Percentiles rank a stretch among this genome's conserved stretches.
phyloP scores from a whole-genome alignment of 1,140 invertebrate species.

The Leucophenga varia region DNA sequence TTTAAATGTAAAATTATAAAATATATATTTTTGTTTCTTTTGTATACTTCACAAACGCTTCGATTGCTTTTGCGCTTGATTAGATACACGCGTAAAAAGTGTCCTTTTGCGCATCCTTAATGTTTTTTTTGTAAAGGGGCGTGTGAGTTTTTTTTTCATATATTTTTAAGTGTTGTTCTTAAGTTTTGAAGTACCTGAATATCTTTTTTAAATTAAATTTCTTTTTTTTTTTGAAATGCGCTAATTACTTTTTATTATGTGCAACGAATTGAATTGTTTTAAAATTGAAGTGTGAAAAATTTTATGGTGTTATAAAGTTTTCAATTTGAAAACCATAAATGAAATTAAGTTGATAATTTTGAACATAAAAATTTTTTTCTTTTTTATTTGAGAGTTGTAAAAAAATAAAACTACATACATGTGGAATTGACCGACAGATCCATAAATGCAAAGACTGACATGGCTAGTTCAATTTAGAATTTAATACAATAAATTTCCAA shows the following conservation, averaged over 20 bases:
- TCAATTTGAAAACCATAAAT: no score
- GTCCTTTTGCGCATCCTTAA: constrained; percentile 26
- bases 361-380: no score
- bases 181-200: constrained; percentile 46
- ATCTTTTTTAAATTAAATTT: constrained; percentile 18
- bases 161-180: constrained; percentile 45
- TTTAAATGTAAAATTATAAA: constrained; percentile 41
- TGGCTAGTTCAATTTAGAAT: no score
- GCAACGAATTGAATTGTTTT: constrained; percentile 40
- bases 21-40: constrained; percentile 5
- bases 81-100: constrained; percentile 28
- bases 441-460: no score
- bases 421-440: no score
- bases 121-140: constrained; percentile 9
- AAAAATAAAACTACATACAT: no score
- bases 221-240: constrained; percentile 20
- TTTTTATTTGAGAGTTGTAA: no score
- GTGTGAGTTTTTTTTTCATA: constrained; percentile 44
- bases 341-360: no score
- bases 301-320: no score
- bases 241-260: constrained; percentile 52
- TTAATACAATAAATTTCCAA: no score
- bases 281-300: no score
- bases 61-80: constrained; percentile 36
- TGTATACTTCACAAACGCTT: no score